Evolutionary conservation across 1,140 invertebrate genomes (phyloP).

Genomic region (Odontomachus brunneus): DNA sequence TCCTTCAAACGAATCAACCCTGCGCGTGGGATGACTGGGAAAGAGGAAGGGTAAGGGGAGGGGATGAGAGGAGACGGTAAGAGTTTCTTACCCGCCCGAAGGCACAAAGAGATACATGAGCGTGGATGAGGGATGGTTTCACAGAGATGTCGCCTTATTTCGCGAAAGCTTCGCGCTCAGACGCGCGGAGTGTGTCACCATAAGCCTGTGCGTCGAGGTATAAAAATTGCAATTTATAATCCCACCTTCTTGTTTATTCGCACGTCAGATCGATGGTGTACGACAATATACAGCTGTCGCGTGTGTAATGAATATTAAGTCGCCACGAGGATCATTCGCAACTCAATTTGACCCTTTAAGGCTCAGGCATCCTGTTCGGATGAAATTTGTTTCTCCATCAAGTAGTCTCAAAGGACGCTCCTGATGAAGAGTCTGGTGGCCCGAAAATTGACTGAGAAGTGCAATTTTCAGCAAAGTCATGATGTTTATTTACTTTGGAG

Average conservation of each 20-base stretch:
- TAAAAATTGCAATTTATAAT: constrained; percentile 40
- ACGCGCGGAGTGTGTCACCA: background rate
- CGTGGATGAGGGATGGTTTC: constrained; percentile 26
- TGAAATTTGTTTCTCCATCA: too few relatives aligned
- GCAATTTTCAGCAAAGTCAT: too few relatives aligned
- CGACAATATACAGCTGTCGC: too few relatives aligned
- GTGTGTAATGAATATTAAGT: background rate
- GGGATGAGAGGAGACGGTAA: constrained; percentile 13
- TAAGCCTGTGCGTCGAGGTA: constrained; percentile 2
- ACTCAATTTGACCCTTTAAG: too few relatives aligned
- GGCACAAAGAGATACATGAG: constrained; percentile 34
- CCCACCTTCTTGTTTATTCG: background rate
- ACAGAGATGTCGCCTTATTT: constrained; percentile 37
- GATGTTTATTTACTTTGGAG: too few relatives aligned
- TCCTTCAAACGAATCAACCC: constrained; percentile 54
- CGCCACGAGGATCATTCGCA: too few relatives aligned
- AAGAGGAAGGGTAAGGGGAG: too few relatives aligned
- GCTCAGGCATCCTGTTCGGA: too few relatives aligned
- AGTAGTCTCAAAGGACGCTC: too few relatives aligned
- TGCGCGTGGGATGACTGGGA: background rate
- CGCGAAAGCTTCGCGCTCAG: constrained; percentile 1
- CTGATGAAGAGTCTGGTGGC: too few relatives aligned
- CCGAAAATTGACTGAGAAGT: too few relatives aligned
- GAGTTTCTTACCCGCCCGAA: constrained; percentile 24
- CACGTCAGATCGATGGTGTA: background rate